Percentiles rank a stretch among this genome's conserved stretches.
These are phyloP conservation scores for Parauchenoglanis punctatus DNA, from an alignment of 2,797 vertebrate species.

Conservation along the genomic window DNA sequence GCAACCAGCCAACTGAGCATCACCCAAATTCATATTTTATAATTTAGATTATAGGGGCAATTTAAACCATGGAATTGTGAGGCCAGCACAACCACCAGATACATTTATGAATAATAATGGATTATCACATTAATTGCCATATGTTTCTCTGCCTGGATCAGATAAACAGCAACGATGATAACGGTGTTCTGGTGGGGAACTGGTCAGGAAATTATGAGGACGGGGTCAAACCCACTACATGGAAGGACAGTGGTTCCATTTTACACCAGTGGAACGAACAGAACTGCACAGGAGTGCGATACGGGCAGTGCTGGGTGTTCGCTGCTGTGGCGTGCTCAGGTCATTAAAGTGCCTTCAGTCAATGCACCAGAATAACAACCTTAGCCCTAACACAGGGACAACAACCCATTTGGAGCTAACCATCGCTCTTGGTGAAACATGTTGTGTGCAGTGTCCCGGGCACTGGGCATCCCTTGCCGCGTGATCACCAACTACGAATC, in stretches of 20 bases:
- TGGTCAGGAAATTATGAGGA: constrained; percentile 81
- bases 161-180: constrained; percentile 92
- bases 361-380: neutral
- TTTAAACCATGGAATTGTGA: neutral
- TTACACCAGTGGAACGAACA: constrained; percentile 81
- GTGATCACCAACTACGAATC: constrained; percentile 91
- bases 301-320: constrained; percentile 97
- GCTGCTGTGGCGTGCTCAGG: constrained; percentile 91
- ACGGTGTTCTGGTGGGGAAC: constrained; percentile 83
- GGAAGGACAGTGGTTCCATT: constrained; percentile 90
- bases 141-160: constrained; percentile 56
- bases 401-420: neutral
- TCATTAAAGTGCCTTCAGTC: constrained; percentile 55
- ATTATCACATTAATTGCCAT: neutral
- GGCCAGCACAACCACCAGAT: neutral
- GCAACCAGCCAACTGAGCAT: neutral
- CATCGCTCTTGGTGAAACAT: neutral
- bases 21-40: neutral
- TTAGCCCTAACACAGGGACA: neutral
- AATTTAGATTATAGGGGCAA: neutral
- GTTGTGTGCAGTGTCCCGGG: constrained; percentile 80
- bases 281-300: constrained; percentile 84
- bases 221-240: constrained; percentile 84
- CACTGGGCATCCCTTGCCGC: constrained; percentile 86
- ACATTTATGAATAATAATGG: neutral